Evolutionary conservation across 2,888 invertebrate species (phyloP), one percentile per base, ranked within the genome.

Genomic region (Pachliopta kotzebuea): DNA sequence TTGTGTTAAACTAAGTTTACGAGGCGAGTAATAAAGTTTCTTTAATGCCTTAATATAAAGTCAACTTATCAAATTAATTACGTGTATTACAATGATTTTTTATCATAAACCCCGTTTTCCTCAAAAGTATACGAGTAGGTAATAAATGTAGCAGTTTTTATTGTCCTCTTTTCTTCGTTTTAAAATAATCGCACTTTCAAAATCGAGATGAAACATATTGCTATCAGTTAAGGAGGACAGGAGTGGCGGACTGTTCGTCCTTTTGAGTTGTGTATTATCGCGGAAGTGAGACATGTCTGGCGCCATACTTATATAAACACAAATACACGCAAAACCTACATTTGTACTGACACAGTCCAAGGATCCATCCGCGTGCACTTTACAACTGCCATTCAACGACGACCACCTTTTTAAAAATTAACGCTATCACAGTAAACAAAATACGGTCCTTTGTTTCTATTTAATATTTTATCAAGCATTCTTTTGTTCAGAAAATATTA

Each of bases 221-320:
- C 59, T 29, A 60, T 64, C 50, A 52, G 60, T 64, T 60, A 60
- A 60, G 60, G 50, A 63, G 64, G 64, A 31, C 60, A 26, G 55
- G 64, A 60, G 29, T 52, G 50, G 37, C 18, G 6, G 45, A 11
- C 11, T 17, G 50, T 42, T 60, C 50, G 60, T 64, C 64, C 64
- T 64, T 60, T 59, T 59, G 59, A 29, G 63, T 63, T 55, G 31
- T 26, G 26, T 52, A 64, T 60, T 64, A 64, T 64, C 60, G 50
- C 64, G 64, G 64, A 64, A 64, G 60, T 55, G 52, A 31, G 64
- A 31, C 60, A 20, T 17, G 31, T 14, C 53, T 50, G 64, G 64
- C 64, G 64, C 64, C 60, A 60, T 18, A 56, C 45, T 49, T 60
- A 60, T 26, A 60, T 50, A 63, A 59, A 63, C 45, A 56, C n/a